Conservation (phyloP, 2,113 vertebrate species). For the Chaetodon auriga region DNA sequence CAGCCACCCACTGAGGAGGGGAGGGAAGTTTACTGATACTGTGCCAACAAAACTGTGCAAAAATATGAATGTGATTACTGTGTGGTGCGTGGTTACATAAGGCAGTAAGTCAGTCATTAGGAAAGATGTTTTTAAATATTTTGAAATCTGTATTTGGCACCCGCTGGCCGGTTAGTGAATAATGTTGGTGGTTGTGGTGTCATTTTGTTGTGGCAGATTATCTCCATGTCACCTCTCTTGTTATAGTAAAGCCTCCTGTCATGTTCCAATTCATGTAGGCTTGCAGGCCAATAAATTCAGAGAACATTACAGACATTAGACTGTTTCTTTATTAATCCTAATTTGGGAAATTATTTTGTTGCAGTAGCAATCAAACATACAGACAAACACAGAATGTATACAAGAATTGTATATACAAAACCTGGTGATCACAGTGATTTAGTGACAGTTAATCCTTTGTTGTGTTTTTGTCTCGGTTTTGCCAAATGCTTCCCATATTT, state of each 20-base stretch:
- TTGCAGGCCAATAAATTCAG: not conserved
- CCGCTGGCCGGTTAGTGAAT: not conserved
- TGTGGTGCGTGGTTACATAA: conserved; percentile 59
- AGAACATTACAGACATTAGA: not conserved
- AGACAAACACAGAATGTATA: too few species aligned
- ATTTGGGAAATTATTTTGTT: too few species aligned
- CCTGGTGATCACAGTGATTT: not conserved
- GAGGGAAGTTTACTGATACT: conserved; percentile 46
- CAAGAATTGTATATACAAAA: too few species aligned
- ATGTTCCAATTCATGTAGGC: not conserved
- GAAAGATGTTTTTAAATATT: conserved; percentile 70
- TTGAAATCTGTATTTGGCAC: conserved; percentile 64
- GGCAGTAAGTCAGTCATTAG: conserved; percentile 60
- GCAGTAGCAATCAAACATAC: too few species aligned
- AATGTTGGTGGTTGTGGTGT: conserved; percentile 17
- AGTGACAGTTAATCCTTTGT: not conserved
- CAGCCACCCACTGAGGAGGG: conserved; percentile 42
- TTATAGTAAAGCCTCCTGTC: not conserved
- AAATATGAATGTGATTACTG: conserved; percentile 65
- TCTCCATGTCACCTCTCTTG: conserved; percentile 21
- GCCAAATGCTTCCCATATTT: not conserved
- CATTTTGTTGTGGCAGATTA: conserved; percentile 35
- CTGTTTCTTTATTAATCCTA: too few species aligned
- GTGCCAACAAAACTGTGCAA: conserved; percentile 38
- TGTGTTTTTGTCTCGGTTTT: not conserved